These are phyloP conservation scores for Gopherus flavomarginatus DNA, from an alignment of 2,113 vertebrate genomes.

Conservation along the genomic window DNA sequence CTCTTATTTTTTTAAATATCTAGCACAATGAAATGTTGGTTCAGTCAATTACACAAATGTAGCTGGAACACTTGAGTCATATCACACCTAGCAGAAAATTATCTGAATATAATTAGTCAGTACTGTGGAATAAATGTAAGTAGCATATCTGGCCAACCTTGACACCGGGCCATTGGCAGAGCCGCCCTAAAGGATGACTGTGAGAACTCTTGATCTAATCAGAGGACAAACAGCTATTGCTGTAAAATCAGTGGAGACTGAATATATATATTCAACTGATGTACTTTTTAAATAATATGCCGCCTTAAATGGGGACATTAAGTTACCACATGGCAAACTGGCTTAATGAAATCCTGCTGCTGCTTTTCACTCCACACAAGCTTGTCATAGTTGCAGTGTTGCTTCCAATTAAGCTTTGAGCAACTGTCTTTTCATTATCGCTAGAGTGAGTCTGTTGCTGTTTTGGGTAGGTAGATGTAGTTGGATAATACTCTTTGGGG, in stretches of 20 bases:
- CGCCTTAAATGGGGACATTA: constrained; percentile 4
- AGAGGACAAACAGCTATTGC: background rate
- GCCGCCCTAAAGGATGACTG: background rate
- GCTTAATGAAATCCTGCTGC: constrained; percentile 29
- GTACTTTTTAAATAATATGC: background rate
- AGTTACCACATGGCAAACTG: background rate
- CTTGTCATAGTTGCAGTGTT: constrained; percentile 3
- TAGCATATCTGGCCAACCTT: background rate
- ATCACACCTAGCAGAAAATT: background rate
- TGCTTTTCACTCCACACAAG: background rate
- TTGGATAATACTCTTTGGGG: constrained; percentile 6
- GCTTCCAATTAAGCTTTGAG: constrained; percentile 26
- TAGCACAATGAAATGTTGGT: background rate
- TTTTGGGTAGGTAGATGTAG: background rate
- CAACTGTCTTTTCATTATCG: background rate
- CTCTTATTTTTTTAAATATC: background rate
- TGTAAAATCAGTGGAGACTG: background rate
- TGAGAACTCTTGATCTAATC: background rate
- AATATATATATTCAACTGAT: background rate
- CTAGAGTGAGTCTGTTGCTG: constrained; percentile 34
- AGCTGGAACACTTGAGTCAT: background rate
- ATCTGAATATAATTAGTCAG: background rate
- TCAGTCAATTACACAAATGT: background rate
- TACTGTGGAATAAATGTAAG: background rate
- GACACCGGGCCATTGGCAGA: background rate